A percentile compares a stretch with the other conserved stretches of the same genome.
These are phyloP conservation scores for Bagarius yarrelli DNA, from an alignment of 2,113 vertebrate genomes.

Conservation along the genomic window DNA sequence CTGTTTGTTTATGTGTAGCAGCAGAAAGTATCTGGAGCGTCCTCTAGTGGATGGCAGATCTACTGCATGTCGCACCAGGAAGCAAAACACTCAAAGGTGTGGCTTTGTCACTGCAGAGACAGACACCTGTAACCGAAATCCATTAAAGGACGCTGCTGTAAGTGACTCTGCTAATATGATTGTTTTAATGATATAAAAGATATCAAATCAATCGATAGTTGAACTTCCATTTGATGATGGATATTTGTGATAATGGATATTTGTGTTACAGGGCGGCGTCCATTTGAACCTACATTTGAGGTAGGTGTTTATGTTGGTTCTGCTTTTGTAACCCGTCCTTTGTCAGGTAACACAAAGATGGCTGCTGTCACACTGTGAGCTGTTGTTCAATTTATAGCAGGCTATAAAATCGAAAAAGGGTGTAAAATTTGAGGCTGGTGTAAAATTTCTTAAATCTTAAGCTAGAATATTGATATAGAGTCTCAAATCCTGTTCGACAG, in stretches of 20 bases:
- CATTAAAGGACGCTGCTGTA: slow-evolving; percentile 82
- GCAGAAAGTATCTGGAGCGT: not conserved
- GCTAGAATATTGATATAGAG: not conserved
- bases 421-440: not conserved
- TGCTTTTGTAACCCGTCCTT: slow-evolving; percentile 49
- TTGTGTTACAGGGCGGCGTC: slow-evolving; percentile 77
- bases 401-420: not conserved
- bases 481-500: not conserved
- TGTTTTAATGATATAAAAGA: not conserved
- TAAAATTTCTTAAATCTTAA: not conserved
- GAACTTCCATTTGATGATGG: slow-evolving; percentile 28
- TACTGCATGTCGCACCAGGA: slow-evolving; percentile 35
- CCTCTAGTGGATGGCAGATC: slow-evolving; percentile 36
- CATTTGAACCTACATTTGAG: slow-evolving; percentile 66
- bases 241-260: not conserved
- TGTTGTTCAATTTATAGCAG: not conserved
- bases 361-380: slow-evolving; percentile 1
- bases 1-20: slow-evolving; percentile 4
- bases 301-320: slow-evolving; percentile 57
- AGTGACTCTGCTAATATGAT: slow-evolving; percentile 58
- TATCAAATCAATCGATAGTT: not conserved
- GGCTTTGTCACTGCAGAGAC: slow-evolving; percentile 49
- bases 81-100: slow-evolving; percentile 60
- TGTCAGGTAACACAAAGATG: slow-evolving; percentile 25
- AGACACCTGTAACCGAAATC: slow-evolving; percentile 65